Percentiles rank a stretch among this genome's conserved stretches.
Conservation (phyloP, 2,113 vertebrate species). For the Rhadina sibilatrix region DNA sequence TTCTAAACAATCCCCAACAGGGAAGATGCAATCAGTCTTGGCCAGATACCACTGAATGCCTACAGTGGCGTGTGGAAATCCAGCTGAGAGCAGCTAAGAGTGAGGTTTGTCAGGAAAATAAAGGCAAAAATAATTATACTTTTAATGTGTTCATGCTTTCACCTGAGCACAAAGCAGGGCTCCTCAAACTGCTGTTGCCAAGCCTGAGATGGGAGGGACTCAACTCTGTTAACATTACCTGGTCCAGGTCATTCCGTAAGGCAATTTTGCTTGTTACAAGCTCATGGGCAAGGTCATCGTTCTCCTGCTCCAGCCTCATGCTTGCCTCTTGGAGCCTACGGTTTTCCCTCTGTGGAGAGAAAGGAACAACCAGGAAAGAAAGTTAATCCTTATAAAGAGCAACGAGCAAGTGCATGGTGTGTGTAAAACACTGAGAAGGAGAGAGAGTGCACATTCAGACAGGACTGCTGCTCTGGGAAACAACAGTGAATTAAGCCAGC, state of each 20-base stretch:
- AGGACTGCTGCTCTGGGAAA: slow-evolving; percentile 62
- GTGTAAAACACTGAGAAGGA: neutral
- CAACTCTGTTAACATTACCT: slow-evolving; percentile 74
- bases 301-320: slow-evolving; percentile 97
- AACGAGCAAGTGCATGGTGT: neutral
- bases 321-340: slow-evolving; percentile 97
- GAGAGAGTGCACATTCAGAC: slow-evolving; percentile 59
- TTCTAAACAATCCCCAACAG: neutral
- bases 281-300: slow-evolving; percentile 96
- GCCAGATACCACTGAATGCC: neutral
- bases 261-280: slow-evolving; percentile 99
- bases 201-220: neutral
- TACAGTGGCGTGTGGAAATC: neutral
- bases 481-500: slow-evolving; percentile 70
- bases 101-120: neutral
- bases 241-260: slow-evolving; percentile 93
- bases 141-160: neutral
- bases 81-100: neutral
- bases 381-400: slow-evolving; percentile 5
- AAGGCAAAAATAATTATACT: neutral
- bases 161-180: neutral
- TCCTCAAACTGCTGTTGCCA: neutral
- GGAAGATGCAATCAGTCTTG: neutral
- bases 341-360: slow-evolving; percentile 88
- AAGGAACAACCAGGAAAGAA: slow-evolving; percentile 15